Evolutionary conservation across 2,888 invertebrate genomes (phyloP).

Genomic region (Azorinus chamasolen): DNA sequence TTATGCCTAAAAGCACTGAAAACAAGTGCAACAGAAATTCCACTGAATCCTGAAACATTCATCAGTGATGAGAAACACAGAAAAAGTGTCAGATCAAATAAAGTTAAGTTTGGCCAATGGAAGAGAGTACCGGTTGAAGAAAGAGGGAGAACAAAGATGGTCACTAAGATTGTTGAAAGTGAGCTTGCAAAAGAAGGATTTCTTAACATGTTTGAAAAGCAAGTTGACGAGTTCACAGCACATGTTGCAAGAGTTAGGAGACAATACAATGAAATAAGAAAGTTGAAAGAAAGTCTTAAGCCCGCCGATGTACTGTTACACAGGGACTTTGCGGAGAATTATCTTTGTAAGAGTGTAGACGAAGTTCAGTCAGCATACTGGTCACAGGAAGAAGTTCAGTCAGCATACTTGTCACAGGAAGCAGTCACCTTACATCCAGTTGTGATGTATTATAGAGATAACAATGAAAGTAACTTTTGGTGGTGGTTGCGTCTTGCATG

Average conservation of each 20-base stretch:
- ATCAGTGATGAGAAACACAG: slow-evolving; percentile 11
- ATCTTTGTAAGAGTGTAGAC: slow-evolving; percentile 19
- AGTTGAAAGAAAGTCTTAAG: slow-evolving; percentile 17
- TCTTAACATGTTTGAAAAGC: slow-evolving; percentile 5
- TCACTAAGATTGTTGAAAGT: slow-evolving; percentile 19
- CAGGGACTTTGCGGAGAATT: slow-evolving; percentile 42
- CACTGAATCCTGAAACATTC: no score
- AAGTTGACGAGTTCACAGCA: neutral
- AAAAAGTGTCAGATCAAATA: neutral
- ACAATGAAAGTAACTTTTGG: neutral
- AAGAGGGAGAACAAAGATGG: slow-evolving; percentile 23
- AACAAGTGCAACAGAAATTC: no score
- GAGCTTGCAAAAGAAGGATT: slow-evolving; percentile 14
- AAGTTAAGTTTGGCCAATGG: slow-evolving; percentile 31
- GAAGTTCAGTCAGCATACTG: slow-evolving; percentile 33
- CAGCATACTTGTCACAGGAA: slow-evolving; percentile 17
- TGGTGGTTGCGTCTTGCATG: no score
- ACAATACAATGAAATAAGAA: slow-evolving; percentile 20
- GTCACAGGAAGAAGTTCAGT: slow-evolving; percentile 28
- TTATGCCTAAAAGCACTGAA: no score
- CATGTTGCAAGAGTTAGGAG: slow-evolving; percentile 15
- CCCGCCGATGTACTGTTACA: slow-evolving; percentile 10
- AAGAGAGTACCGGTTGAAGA: slow-evolving; percentile 35
- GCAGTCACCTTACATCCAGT: slow-evolving; percentile 29
- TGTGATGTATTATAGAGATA: slow-evolving; percentile 18